Evolutionary conservation across 2,113 vertebrate genomes (phyloP).

Genomic region (Eretmochelys imbricata): DNA sequence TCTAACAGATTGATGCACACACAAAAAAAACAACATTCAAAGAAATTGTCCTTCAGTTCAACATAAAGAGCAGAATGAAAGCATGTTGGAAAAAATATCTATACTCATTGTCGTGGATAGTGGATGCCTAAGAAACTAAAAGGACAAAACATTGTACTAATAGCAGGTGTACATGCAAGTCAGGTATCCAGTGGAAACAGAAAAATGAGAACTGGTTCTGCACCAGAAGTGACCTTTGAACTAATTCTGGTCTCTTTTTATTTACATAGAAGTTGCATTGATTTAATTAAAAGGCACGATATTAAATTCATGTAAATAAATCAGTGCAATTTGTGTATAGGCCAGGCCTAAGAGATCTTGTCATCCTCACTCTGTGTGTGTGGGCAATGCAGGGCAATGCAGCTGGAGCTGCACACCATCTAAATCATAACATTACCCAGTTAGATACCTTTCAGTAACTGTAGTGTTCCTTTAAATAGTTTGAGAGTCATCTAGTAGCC

Average conservation of each 20-base stretch:
- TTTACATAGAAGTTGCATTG: background rate
- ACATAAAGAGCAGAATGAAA: background rate
- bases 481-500: fast-evolving
- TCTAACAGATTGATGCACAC: background rate
- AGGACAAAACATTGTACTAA: background rate
- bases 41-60: background rate
- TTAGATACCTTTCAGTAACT: no score
- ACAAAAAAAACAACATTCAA: background rate
- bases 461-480: background rate
- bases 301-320: background rate
- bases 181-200: background rate
- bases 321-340: background rate
- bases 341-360: background rate
- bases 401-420: background rate
- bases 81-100: background rate
- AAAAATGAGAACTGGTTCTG: background rate
- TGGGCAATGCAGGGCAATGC: no score
- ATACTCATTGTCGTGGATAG: background rate
- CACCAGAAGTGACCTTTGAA: background rate
- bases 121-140: background rate
- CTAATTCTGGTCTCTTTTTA: background rate
- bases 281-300: background rate
- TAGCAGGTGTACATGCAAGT: background rate
- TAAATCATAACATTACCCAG: no score
- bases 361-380: fast-evolving